Conservation (phyloP, 1,140 invertebrate genomes). For the Drosophila tsacasi region DNA sequence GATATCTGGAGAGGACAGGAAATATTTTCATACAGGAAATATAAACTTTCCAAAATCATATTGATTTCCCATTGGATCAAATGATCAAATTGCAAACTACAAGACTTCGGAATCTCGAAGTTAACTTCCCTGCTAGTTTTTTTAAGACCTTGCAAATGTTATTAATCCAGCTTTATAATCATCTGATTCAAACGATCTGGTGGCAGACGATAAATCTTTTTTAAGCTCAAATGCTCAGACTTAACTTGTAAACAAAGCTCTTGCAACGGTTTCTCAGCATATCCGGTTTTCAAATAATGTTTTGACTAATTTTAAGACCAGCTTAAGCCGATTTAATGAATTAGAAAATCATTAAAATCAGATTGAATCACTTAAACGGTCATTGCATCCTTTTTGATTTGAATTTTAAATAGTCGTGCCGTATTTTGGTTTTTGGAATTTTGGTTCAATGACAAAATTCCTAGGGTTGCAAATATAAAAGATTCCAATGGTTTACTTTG, state of each 20-base stretch:
- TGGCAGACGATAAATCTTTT: conserved; percentile 3
- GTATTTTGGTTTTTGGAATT: too few relatives aligned
- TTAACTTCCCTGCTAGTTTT: too few relatives aligned
- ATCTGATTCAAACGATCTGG: too few relatives aligned
- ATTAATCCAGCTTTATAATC: neutral
- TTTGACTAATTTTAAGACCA: conserved; percentile 17
- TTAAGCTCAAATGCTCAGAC: neutral
- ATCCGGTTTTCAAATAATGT: conserved; percentile 20
- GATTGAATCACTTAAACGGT: conserved; percentile 28
- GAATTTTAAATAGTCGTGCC: conserved; percentile 4
- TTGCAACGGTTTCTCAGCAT: conserved; percentile 3
- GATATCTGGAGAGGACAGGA: conserved; percentile 88
- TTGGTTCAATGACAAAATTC: neutral
- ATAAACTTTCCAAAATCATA: too few relatives aligned
- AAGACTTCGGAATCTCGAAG: too few relatives aligned
- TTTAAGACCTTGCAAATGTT: too few relatives aligned
- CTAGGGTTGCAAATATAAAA: neutral
- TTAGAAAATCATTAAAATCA: conserved; percentile 14
- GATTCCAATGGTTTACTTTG: neutral
- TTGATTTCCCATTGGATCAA: too few relatives aligned
- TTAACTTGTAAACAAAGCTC: conserved; percentile 29
- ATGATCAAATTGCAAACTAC: too few relatives aligned
- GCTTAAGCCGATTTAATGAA: conserved; percentile 10
- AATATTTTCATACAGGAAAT: neutral
- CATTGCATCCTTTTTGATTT: conserved; percentile 9